Evolutionary conservation across 2,797 vertebrate genomes (phyloP), one percentile per base, ranked within the genome.

Genomic region (Brotula barbata): DNA sequence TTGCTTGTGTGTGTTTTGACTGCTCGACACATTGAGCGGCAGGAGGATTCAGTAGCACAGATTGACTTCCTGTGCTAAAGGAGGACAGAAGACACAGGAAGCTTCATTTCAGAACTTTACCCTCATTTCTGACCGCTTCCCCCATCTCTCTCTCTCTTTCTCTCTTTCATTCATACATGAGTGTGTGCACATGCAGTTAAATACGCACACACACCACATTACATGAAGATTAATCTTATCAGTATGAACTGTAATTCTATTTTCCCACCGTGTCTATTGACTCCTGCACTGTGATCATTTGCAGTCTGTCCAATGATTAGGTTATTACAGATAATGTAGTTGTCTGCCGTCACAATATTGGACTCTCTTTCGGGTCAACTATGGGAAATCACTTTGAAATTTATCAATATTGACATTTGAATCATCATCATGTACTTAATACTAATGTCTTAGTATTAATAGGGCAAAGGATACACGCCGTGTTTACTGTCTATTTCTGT

Each of bases 251-350:
- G 77, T 82, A 81, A 88, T 84, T 82, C 77, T 80, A 71, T 85
- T 85, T 75, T 80, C 80, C 42, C 16, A 66, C 62, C 63, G 39
- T n/a, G 71, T 47, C 64, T 90, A 92, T 91, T 86, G 91, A 92
- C 88, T 77, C 56, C 46, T 84, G 77, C 70, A 64, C 68, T 51
- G 84, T 84, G 83, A 87, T 91, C 85, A 90, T 88, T 90, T 84
- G 77, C 73, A 77, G 73, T 76, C 71, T 85, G 85, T 75, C 81
- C 84, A 70, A 73, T 90, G 84, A 92, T 92, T 88, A 86, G 89
- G 84, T 91, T 92, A 91, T 90, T 90, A 91, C 88, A 89, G 89
- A 91, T 91, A 90, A 92, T 89, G 87, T 74, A 89, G 91, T 92
- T 91, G 86, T 89, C 88, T 84, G 82, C 87, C 89, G 89, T 90